Conservation (phyloP, 2,888 invertebrate genomes). For the Linnaemya vulpina region DNA sequence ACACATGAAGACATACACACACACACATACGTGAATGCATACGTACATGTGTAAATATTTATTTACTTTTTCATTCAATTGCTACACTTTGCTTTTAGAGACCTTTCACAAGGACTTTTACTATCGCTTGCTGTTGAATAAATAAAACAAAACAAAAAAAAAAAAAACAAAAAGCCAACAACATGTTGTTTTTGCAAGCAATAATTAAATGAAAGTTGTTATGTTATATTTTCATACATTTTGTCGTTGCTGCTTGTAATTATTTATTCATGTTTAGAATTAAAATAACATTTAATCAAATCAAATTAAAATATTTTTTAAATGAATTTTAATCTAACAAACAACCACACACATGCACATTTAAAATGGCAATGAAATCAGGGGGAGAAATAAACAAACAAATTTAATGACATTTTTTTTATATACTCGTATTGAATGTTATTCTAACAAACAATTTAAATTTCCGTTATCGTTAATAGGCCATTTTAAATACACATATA, state of each 20-base stretch:
- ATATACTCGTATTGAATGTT: constrained; percentile 43
- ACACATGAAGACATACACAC: neutral
- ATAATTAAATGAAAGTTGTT: constrained; percentile 70
- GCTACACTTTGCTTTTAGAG: constrained; percentile 45
- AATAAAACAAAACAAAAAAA: constrained; percentile 5
- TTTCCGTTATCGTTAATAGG: constrained; percentile 40
- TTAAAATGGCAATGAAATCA: constrained; percentile 60
- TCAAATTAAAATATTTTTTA: constrained; percentile 51
- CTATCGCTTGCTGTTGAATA: constrained; percentile 51
- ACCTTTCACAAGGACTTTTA: constrained; percentile 69
- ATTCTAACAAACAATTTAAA: constrained; percentile 1
- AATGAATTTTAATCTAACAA: constrained; percentile 31
- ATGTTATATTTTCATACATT: neutral
- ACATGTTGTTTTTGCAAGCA: constrained; percentile 44
- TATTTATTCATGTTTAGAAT: constrained; percentile 45
- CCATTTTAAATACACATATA: constrained; percentile 42
- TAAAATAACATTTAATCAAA: constrained; percentile 31
- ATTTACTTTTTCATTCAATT: neutral
- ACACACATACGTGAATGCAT: neutral
- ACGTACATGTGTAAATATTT: neutral
- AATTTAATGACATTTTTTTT: constrained; percentile 52
- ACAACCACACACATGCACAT: constrained; percentile 8
- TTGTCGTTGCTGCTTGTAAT: constrained; percentile 37
- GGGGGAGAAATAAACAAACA: constrained; percentile 23
- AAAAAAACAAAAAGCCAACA: constrained; percentile 16